Evolutionary conservation across 2,888 invertebrate genomes (phyloP).

Genomic region (Orchesellides sinensis): DNA sequence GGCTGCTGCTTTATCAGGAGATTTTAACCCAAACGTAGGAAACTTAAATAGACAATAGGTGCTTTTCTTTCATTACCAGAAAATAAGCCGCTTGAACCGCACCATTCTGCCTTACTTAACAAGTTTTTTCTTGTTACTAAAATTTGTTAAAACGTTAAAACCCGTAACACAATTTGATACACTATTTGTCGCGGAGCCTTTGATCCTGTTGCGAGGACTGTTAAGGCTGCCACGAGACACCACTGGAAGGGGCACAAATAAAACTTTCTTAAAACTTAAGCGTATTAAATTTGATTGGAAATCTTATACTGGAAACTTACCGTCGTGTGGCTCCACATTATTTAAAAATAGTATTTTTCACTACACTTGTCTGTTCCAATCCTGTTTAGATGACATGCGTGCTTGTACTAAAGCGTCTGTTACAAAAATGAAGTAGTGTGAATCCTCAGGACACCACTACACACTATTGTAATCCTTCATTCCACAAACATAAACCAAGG

Average conservation of each 20-base stretch:
- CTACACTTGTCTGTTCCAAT: constrained; percentile 10
- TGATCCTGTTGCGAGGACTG: constrained; percentile 29
- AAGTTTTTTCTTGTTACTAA: no score
- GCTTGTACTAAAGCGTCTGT: constrained; percentile 16
- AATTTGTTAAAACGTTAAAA: no score
- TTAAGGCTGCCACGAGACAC: constrained; percentile 56
- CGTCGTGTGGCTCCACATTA: constrained; percentile 45
- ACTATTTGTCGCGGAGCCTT: constrained; percentile 57
- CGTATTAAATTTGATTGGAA: background rate
- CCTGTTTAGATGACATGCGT: constrained; percentile 31
- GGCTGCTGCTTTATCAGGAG: background rate
- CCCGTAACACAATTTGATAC: constrained; percentile 50
- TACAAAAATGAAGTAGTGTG: constrained; percentile 12
- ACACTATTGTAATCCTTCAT: constrained; percentile 25
- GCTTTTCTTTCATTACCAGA: no score
- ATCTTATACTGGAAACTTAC: constrained; percentile 31
- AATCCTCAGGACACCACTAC: background rate
- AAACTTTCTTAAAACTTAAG: background rate
- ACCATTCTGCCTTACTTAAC: no score
- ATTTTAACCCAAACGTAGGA: constrained; percentile 47
- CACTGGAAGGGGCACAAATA: constrained; percentile 25
- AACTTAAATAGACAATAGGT: no score
- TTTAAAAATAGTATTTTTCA: background rate
- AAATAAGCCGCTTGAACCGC: no score
- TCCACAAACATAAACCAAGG: constrained; percentile 24